Evolutionary conservation across 2,113 vertebrate genomes (phyloP), one percentile per base, ranked within the genome.

Genomic region (Aphelocoma coerulescens): DNA sequence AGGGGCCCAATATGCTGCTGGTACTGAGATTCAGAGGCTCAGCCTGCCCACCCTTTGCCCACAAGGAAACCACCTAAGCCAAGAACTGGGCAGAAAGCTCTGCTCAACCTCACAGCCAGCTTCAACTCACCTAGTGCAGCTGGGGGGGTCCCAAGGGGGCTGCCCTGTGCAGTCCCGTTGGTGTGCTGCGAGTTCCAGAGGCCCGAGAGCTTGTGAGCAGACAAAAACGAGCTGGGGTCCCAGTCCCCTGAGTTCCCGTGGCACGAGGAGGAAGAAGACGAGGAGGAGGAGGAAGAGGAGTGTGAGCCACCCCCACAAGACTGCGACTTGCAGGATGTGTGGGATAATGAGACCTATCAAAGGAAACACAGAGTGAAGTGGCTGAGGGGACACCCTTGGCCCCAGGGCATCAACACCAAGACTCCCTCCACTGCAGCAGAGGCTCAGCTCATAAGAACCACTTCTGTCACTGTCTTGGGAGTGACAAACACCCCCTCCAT

Each of bases 221-320:
- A 99, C 97, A 99, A 98, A 98, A 99, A 99, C 30, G 99, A 99
- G 97, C 99, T 99, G 69, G 99, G 99, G 97, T 99, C 99, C 99
- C 99, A 99, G 97, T 99, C 99, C 92, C 99, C 99, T 73, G 99
- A 99, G 97, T 98, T 99, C 94, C 98, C 98, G 49, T 99, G 99
- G 97, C 99, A 99, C 72, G 99, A 99, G 71, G 99, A 99, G 90
- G 99, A 99, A 83, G 99, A 99, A 88, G 99, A 98, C 7, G 99
- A 98, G 6, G 97, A 96, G 28, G 98, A 99, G 21, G 99, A 99
- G n/a, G 98, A 99, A 58, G 98, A 99, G 71, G 98, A 98, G 98
- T 99, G 98, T 93, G 99, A 99, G 87, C 99, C 99, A 85, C 98
- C 98, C 61, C 99, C 99, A 95, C 99, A 99, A 87, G 99, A 99